These are phyloP conservation scores for Bombus sylvicola DNA, from an alignment of 1,140 invertebrate genomes.

Conservation along the genomic window DNA sequence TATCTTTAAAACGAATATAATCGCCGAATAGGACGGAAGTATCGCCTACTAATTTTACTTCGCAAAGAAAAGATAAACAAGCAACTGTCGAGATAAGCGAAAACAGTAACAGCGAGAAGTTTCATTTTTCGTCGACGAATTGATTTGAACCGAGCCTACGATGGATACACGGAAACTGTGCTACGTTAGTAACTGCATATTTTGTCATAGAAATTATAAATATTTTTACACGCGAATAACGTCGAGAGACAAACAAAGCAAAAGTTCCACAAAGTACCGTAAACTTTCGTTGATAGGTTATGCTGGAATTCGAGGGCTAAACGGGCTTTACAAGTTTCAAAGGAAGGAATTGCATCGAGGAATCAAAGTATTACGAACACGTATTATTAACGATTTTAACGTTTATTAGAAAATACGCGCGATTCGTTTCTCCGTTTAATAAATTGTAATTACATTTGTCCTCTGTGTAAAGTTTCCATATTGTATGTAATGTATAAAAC, in stretches of 20 bases:
- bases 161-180: constrained; percentile 40
- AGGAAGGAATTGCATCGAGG: constrained; percentile 39
- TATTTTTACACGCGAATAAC: constrained; percentile 75
- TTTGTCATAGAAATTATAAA: constrained; percentile 71
- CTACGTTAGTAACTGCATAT: constrained; percentile 59
- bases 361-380: constrained; percentile 73
- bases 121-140: constrained; percentile 23
- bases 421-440: constrained; percentile 45
- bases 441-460: constrained; percentile 49
- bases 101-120: neutral
- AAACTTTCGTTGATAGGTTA: constrained; percentile 34
- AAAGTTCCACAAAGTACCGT: constrained; percentile 54
- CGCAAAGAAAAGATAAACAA: neutral
- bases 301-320: neutral
- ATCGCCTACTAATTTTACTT: constrained; percentile 23
- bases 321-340: neutral
- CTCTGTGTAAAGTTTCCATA: constrained; percentile 49
- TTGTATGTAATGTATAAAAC: constrained; percentile 66
- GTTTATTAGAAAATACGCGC: constrained; percentile 16
- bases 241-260: constrained; percentile 55
- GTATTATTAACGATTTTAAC: constrained; percentile 69
- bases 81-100: neutral
- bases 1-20: constrained; percentile 25
- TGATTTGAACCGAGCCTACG: constrained; percentile 38
- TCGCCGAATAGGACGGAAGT: too few species aligned